Percentiles rank a stretch among this genome's conserved stretches.
These are phyloP conservation scores for Silurus aristotelis DNA, from an alignment of 2,797 vertebrate genomes.

Conservation along the genomic window DNA sequence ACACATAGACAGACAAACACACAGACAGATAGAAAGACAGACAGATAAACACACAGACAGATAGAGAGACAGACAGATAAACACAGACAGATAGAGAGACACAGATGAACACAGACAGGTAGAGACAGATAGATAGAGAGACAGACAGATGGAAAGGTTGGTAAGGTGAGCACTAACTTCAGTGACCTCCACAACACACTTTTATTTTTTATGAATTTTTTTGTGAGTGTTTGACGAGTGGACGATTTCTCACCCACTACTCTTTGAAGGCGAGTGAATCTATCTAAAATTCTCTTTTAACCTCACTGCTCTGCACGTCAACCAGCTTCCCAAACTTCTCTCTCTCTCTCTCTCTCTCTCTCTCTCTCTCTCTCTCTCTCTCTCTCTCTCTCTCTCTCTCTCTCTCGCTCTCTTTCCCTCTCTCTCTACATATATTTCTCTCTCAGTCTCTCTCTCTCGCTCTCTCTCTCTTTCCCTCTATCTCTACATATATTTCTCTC, in stretches of 20 bases:
- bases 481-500: too few species aligned
- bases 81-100: neutral
- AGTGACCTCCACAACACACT: neutral
- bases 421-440: too few species aligned
- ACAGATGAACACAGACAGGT: neutral
- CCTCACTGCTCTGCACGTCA: constrained; percentile 7
- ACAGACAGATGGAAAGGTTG: neutral
- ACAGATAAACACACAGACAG: neutral
- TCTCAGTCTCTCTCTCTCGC: too few species aligned
- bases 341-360: too few species aligned
- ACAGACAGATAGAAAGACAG: neutral
- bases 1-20: too few species aligned
- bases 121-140: neutral
- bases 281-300: constrained; percentile 15
- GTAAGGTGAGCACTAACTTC: neutral
- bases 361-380: too few species aligned
- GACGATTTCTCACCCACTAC: neutral
- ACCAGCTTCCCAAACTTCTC: neutral
- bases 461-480: too few species aligned
- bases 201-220: constrained; percentile 2
- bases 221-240: neutral
- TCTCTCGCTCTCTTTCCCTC: too few species aligned
- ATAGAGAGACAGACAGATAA: constrained; percentile 29
- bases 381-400: too few species aligned
- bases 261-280: neutral